Base-by-base conservation (phyloP, 2,113 vertebrate species). In the Microtus richardsoni region DNA sequence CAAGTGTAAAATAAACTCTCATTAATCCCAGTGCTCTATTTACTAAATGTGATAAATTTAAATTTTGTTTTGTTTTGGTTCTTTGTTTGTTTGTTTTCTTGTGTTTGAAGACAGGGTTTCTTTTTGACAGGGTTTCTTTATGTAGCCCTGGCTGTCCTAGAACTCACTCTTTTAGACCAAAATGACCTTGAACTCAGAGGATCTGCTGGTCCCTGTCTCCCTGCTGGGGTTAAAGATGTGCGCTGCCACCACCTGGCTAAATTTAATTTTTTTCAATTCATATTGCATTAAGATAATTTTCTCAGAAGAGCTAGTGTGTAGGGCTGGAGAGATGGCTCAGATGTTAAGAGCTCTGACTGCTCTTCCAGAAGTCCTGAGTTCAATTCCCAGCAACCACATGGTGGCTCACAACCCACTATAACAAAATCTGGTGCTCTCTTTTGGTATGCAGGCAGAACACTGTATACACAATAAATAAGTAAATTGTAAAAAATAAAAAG, bases 281-380 rank as follows among this genome's bases (percentile, higher is more conserved):
- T 70, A 16, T 66, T 75, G 13, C 30, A 41, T 97, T 95, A 62
- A 90, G 83, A 54, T 73, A 39, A 14, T 79, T 93, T 87, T 84
- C 17, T 66, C 41, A 89, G 5, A 54, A 54, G 52, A 54, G 16
- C 52, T 14, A 17, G 52, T 54, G 16, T 54, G 52, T 54, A 54
- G 52, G 52, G 52, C 52, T 54, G 52, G 52, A 54, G 16, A 54
- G 52, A 54, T 54, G 52, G 52, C 52, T 17, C 52, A 54, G 52
- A 54, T 54, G 52, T 54, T 14, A 54, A 54, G 52, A 54, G 52
- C 52, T 16, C 52, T 54, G 14, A 54, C 52, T 16, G 52, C 14
- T 54, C 52, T 54, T 54, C 52, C 52, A 54, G 52, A 54, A 16
- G 52, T 54, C 52, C 52, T 54, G 52, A 54, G 52, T 54, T 17